A percentile compares a stretch with the other conserved stretches of the same genome.
Evolutionary conservation across 2,888 invertebrate species (phyloP).

Genomic region (Heliothis peltigera): DNA sequence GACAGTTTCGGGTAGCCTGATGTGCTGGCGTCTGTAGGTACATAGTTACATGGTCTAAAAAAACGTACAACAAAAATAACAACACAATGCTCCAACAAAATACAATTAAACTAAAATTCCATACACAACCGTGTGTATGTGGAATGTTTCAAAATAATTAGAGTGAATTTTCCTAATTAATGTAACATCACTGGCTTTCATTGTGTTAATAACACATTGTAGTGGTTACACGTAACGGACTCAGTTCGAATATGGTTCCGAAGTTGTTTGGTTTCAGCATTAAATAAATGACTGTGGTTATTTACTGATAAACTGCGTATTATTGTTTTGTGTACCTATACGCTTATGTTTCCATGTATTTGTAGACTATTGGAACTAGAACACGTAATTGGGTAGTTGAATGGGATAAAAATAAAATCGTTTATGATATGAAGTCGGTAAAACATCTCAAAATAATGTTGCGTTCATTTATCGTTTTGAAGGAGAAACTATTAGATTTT

Average conservation of each 20-base stretch:
- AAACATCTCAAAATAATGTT: no score
- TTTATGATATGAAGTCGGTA: no score
- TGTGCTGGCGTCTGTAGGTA: no score
- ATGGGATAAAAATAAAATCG: no score
- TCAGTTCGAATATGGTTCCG: constrained; percentile 34
- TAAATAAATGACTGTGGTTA: constrained; percentile 29
- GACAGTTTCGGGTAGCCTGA: no score
- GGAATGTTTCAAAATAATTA: constrained; percentile 49
- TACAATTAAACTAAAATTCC: constrained; percentile 1
- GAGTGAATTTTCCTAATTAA: constrained; percentile 42
- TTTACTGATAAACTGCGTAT: constrained; percentile 8
- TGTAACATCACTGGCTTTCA: constrained; percentile 26
- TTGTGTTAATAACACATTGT: constrained; percentile 30
- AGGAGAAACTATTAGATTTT: no score
- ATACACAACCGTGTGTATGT: neutral
- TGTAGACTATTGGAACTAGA: no score
- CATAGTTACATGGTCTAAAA: no score
- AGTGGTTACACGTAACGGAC: constrained; percentile 36
- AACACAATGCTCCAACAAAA: neutral
- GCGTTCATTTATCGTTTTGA: no score
- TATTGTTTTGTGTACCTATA: constrained; percentile 5
- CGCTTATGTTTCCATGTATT: neutral
- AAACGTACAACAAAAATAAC: neutral
- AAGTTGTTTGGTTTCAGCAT: constrained; percentile 31
- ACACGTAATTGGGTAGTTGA: no score